phyloP scores from a whole-genome alignment of 1,140 invertebrate genomes.

The Tetranychus urticae region DNA sequence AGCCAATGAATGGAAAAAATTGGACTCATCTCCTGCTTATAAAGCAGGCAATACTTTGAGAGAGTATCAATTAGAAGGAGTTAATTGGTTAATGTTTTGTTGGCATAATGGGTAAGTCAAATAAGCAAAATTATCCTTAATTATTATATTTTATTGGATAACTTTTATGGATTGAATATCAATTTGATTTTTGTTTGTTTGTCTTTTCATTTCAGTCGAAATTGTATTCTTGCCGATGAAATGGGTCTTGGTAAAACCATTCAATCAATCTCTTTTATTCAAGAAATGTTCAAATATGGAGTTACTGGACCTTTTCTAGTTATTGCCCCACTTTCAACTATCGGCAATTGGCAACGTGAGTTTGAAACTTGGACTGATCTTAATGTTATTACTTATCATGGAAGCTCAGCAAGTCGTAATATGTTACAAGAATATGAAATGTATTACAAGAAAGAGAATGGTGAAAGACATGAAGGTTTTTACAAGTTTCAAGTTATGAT shows the following conservation, averaged over 20 bases:
- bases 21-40: slow-evolving; percentile 73
- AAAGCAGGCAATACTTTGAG: slow-evolving; percentile 75
- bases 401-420: slow-evolving; percentile 58
- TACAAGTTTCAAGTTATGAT: slow-evolving; percentile 95
- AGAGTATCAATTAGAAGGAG: slow-evolving; percentile 92
- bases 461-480: slow-evolving; percentile 60
- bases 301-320: slow-evolving; percentile 91
- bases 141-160: background rate
- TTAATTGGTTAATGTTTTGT: slow-evolving; percentile 95
- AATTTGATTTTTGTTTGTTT: slow-evolving; percentile 23
- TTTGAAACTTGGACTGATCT: slow-evolving; percentile 99
- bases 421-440: slow-evolving; percentile 98
- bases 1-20: slow-evolving; percentile 62
- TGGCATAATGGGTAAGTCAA: slow-evolving; percentile 64
- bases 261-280: slow-evolving; percentile 77
- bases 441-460: slow-evolving; percentile 76
- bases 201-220: slow-evolving; percentile 36
- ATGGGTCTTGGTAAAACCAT: slow-evolving; percentile 98
- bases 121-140: too few species aligned
- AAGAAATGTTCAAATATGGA: slow-evolving; percentile 73
- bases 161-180: slow-evolving; percentile 10
- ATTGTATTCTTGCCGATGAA: slow-evolving; percentile 98
- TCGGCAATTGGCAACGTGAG: slow-evolving; percentile 99
- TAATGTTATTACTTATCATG: slow-evolving; percentile 96
- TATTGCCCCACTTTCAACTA: slow-evolving; percentile 94